Base-by-base conservation (phyloP, 2,797 vertebrate species). In the Dermochelys coriacea region DNA sequence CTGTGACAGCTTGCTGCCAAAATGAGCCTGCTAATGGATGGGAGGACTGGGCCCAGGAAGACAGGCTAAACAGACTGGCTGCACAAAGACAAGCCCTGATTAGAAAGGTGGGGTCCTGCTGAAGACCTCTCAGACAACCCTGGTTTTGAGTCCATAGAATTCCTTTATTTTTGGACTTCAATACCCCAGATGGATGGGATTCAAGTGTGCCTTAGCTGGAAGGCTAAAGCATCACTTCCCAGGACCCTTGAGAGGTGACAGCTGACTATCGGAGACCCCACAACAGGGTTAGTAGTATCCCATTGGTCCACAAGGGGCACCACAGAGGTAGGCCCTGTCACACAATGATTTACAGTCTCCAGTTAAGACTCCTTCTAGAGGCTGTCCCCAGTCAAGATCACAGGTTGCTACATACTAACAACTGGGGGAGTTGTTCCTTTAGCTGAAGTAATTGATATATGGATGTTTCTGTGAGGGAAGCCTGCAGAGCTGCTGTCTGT, bases 391-490 rank as follows among this genome's bases (percentile, higher is more conserved):
- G 7, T 18, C 64, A 71, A 37, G n/a, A 71, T 23, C 37, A 71
- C 68, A 71, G 68, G 68, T 71, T 12, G 37, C 61, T 64, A 64
- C 34, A 14, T 19, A 19, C 8, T n/a, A 64, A 64, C 34, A 64
- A 7, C 34, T n/a, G 12, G 9, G 25, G 37, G 19, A 12, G 10
- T 41, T 41, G 68, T 23, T 71, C 27, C 6, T 29, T 27, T 27
- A 29, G 74, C 27, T 77, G 25, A 49, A 45, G 27, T 47, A 29
- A 47, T 45, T 45, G 49, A n/a, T 11, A 51, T 18, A 18, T 49
- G 45, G 86, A 27, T 0, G 0, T 71, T 15, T 14, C 9, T 71
- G 71, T 80, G 51, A 45, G 84, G 57, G 61, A n/a, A 57, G 6
- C 3, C 27, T 34, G 57, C 77, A 7, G 21, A 11, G 12, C 14